A percentile compares a stretch with the other conserved stretches of the same genome.
Conservation (phyloP, 23 tunicate genomes). For the Styela plicata region DNA sequence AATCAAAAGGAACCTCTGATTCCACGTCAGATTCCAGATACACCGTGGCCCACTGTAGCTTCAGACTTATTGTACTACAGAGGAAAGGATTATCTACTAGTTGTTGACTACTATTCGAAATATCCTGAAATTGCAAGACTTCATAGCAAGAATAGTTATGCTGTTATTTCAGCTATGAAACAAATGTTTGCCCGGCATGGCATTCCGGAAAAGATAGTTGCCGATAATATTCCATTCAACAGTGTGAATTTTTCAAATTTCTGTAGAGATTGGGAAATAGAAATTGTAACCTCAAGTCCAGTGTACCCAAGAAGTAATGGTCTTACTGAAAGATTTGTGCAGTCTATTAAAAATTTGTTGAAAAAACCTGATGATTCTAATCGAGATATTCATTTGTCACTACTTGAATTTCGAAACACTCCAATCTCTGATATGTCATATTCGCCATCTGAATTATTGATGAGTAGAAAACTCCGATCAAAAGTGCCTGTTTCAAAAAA, state of each 20-base stretch:
- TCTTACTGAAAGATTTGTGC: conserved; percentile 30
- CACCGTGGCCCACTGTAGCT: conserved; percentile 21
- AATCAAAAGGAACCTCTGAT: conserved; percentile 36
- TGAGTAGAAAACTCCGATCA: conserved; percentile 23
- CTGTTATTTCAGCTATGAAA: conserved; percentile 25
- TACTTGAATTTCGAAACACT: conserved; percentile 31
- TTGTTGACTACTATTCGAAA: conserved; percentile 43
- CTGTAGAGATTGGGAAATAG: conserved; percentile 19
- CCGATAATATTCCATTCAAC: conserved; percentile 33
- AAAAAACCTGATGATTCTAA: conserved; percentile 30
- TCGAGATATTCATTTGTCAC: conserved; percentile 18
- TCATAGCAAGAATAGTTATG: conserved; percentile 19
- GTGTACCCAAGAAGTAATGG: conserved; percentile 30
- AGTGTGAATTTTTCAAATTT: conserved; percentile 20
- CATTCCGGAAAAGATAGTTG: conserved; percentile 24
- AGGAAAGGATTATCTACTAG: conserved; percentile 27
- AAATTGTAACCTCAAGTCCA: conserved; percentile 29
- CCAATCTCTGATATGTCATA: conserved; percentile 1
- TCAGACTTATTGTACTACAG: conserved; percentile 37
- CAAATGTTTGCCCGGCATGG: conserved; percentile 36
- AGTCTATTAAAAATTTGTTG: conserved; percentile 19
- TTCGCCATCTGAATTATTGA: conserved; percentile 31
- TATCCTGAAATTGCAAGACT: conserved; percentile 33
- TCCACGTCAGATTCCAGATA: conserved; percentile 36
- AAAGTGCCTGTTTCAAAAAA: not conserved